Percentiles rank a stretch among this genome's conserved stretches.
Evolutionary conservation across 2,797 vertebrate genomes (phyloP).

Genomic region (Channallabes apus): DNA sequence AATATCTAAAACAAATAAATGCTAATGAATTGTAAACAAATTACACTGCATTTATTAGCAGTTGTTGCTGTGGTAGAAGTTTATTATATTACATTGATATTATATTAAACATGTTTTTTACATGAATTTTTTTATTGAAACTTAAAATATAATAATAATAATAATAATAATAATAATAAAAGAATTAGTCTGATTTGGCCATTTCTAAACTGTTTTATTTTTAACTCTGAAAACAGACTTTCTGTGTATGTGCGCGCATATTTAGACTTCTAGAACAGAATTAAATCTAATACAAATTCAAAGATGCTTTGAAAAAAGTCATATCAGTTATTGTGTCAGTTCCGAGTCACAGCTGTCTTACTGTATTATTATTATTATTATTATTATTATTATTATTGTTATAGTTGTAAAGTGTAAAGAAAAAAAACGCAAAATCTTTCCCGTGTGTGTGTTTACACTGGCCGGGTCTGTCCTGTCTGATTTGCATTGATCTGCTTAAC

Average conservation of each 20-base stretch:
- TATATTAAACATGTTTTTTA: background rate
- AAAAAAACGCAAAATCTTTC: background rate
- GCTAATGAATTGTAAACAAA: background rate
- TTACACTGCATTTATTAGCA: background rate
- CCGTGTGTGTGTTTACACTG: background rate
- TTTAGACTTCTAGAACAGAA: background rate
- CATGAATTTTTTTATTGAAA: background rate
- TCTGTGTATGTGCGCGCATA: too few species aligned
- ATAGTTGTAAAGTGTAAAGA: background rate
- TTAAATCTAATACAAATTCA: background rate
- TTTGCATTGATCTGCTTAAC: background rate
- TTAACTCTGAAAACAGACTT: background rate
- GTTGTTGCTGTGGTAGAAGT: background rate
- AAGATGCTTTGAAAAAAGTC: background rate
- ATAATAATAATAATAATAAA: background rate
- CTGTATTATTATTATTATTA: background rate
- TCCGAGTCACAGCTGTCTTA: background rate
- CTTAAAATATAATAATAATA: background rate
- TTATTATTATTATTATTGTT: too few species aligned
- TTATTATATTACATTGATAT: background rate
- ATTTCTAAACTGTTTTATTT: background rate
- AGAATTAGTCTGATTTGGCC: background rate
- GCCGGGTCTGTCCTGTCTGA: background rate
- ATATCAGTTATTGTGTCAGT: background rate
- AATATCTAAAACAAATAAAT: background rate